Evolutionary conservation across 2,888 invertebrate genomes (phyloP), one percentile per base, ranked within the genome.

Genomic region (Acrocera orbiculus): DNA sequence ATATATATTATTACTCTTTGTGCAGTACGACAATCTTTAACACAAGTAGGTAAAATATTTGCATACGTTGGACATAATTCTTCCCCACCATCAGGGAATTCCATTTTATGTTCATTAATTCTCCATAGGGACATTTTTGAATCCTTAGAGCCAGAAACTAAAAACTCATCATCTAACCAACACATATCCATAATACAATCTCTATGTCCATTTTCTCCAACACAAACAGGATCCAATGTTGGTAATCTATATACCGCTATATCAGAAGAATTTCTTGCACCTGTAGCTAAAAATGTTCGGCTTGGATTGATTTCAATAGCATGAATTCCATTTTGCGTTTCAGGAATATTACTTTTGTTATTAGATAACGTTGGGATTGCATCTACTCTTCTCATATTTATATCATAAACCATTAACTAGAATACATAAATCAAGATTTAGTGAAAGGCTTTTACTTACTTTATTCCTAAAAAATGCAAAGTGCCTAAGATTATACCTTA

Each of bases 141-240:
- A 60, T 93, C 93, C 34, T 90, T 73, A 0, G 90, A 89, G 9
- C 92, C 92, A 5, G 90, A 86, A 36, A 93, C 89, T 35, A 93
- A 63, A 64, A 86, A 90, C 60, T 92, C 81, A 60, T 95, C 93
- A 59, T 95, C 93, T 40, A 95, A 61, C 93, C 93, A 95, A 43
- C 83, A 83, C 73, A 90, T 76, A 53, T 93, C 93, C 58, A 83
- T 70, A 40, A 72, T 35, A 80, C 90, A 87, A 59, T 95, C 93
- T 48, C 76, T 73, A 54, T 95, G 93, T 2, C 83, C 86, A 47
- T 64, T 63, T 64, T 92, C 90, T 1, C 92, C 92, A 9, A 93
- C 82, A 61, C 86, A 89, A 3, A 92, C 76, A 1, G 93, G 92
- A 62, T 92, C 92, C 40, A 95, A 63, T 0, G 92, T 90, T n/a